Evolutionary conservation across 2,113 vertebrate genomes (phyloP).

Genomic region (Dicerorhinus sumatrensis): DNA sequence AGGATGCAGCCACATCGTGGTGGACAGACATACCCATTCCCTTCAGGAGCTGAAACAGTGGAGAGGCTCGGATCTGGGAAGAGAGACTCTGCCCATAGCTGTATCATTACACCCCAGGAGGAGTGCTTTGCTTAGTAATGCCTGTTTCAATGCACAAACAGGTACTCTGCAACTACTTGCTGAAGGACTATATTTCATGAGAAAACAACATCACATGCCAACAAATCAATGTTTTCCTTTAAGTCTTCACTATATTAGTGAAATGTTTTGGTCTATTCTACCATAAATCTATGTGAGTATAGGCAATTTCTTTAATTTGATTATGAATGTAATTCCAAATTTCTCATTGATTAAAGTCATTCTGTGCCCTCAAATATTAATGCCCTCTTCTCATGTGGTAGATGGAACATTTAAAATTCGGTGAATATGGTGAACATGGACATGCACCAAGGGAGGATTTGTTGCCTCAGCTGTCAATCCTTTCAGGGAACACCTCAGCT

Average conservation of each 20-base stretch:
- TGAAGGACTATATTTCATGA: background rate
- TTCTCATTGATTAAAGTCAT: conserved; percentile 11
- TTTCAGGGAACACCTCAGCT: background rate
- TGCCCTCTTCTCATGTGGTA: background rate
- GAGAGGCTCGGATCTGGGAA: background rate
- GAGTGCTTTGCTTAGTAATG: conserved; percentile 2
- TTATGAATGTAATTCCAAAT: conserved; percentile 3
- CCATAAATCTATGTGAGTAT: background rate
- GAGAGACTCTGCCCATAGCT: background rate
- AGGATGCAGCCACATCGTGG: background rate
- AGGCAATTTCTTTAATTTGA: conserved; percentile 10
- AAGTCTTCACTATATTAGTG: conserved; percentile 9
- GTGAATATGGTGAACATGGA: background rate
- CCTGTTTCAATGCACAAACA: background rate
- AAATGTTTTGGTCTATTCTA: background rate
- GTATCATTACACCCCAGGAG: background rate
- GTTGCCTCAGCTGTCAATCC: background rate
- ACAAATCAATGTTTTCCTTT: conserved; percentile 5
- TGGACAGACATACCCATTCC: background rate
- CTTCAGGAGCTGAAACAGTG: background rate
- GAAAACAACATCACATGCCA: background rate
- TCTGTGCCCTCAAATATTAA: background rate
- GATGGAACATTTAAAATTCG: conserved; percentile 52
- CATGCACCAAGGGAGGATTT: background rate
- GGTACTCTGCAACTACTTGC: background rate